A percentile compares a stretch with the other conserved stretches of the same genome.
Conservation (phyloP, 2,888 invertebrate genomes). For the Tillus elongatus region DNA sequence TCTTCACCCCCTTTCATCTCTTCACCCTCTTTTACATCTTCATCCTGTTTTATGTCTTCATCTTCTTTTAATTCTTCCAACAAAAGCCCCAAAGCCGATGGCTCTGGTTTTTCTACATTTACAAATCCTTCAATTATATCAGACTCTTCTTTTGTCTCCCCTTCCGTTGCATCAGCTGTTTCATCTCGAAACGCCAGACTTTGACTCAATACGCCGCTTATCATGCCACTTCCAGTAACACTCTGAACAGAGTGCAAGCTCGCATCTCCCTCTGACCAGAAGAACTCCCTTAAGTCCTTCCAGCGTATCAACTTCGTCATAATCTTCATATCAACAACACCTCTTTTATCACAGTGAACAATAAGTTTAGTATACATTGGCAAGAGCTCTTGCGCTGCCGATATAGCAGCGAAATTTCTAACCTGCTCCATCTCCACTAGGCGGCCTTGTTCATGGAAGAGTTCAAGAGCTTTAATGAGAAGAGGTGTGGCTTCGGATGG, state of each 20-base stretch:
- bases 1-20: too few relatives aligned
- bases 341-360: conserved; percentile 4
- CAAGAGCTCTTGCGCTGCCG: conserved; percentile 14
- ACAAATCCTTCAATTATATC: too few relatives aligned
- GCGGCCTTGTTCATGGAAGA: conserved; percentile 27
- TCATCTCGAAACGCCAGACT: too few relatives aligned
- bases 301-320: background rate
- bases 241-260: too few relatives aligned
- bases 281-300: background rate
- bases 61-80: conserved; percentile 3
- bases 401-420: conserved; percentile 33
- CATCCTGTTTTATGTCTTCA: background rate
- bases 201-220: too few relatives aligned
- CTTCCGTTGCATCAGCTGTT: too few relatives aligned
- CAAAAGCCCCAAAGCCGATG: conserved; percentile 4
- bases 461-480: conserved; percentile 30
- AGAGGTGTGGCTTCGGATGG: conserved; percentile 30
- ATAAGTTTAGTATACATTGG: background rate
- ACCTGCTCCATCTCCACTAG: conserved; percentile 28
- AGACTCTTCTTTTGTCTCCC: too few relatives aligned
- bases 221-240: too few relatives aligned
- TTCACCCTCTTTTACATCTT: too few relatives aligned
- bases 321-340: background rate
- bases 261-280: conserved; percentile 2
- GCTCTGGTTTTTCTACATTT: too few relatives aligned